Percentiles rank a stretch among this genome's conserved stretches.
These are phyloP conservation scores for Cebus imitator DNA, from an alignment of 2,113 vertebrate species.

Conservation along the genomic window DNA sequence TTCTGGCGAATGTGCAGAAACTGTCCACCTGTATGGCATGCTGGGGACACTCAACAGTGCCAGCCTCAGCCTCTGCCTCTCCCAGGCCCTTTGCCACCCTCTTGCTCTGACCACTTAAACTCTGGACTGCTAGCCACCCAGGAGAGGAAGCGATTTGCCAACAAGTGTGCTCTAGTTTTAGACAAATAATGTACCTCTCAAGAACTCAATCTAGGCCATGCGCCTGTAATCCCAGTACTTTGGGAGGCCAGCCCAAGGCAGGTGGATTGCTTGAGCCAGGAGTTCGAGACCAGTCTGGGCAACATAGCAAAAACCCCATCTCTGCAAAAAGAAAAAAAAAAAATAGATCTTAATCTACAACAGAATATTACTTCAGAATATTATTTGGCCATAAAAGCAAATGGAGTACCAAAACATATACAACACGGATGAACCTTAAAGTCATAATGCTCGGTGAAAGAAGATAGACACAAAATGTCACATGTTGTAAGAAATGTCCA, in stretches of 20 bases:
- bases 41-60: not conserved
- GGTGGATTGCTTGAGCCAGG: too few species aligned
- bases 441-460: not conserved
- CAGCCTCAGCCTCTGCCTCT: not conserved
- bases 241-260: too few species aligned
- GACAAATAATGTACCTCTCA: not conserved
- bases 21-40: not conserved
- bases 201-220: not conserved
- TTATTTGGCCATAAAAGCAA: not conserved
- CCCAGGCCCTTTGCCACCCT: not conserved
- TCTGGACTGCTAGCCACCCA: not conserved
- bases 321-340: too few species aligned
- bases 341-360: not conserved
- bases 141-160: not conserved
- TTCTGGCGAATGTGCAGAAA: not conserved
- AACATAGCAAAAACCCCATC: too few species aligned
- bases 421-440: not conserved
- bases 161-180: not conserved
- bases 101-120: not conserved
- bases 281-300: too few species aligned
- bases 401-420: not conserved
- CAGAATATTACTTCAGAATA: too few species aligned
- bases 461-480: not conserved
- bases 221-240: too few species aligned
- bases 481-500: not conserved